phyloP scores from a whole-genome alignment of 1,140 invertebrate genomes.

The Cecropterus lyciades region DNA sequence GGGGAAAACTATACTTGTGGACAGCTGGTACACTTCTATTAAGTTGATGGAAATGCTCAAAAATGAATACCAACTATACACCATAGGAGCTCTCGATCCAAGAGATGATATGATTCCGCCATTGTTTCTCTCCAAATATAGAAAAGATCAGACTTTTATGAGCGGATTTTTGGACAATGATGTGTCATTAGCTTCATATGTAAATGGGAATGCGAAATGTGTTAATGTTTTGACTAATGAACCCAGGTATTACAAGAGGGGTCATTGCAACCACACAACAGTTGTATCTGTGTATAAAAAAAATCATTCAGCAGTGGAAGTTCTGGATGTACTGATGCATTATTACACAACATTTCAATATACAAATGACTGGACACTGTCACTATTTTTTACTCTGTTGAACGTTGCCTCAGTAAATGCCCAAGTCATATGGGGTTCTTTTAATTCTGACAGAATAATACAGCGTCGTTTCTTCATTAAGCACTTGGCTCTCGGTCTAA shows the following conservation, averaged over 20 bases:
- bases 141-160: constrained; percentile 57
- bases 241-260: constrained; percentile 62
- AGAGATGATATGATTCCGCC: constrained; percentile 67
- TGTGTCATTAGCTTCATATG: constrained; percentile 59
- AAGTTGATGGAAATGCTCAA: constrained; percentile 59
- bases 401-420: constrained; percentile 84
- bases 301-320: constrained; percentile 73
- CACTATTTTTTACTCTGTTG: constrained; percentile 81
- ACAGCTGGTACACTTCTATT: constrained; percentile 69
- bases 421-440: constrained; percentile 73
- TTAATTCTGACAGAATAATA: constrained; percentile 51
- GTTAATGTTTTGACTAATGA: constrained; percentile 65
- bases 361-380: constrained; percentile 82
- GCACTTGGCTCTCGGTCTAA: constrained; percentile 68
- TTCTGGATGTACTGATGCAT: constrained; percentile 75
- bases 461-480: constrained; percentile 73
- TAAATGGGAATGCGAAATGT: constrained; percentile 53
- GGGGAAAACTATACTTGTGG: constrained; percentile 67
- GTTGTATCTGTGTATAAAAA: constrained; percentile 71
- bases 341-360: constrained; percentile 80
- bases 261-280: constrained; percentile 47
- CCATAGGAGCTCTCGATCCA: constrained; percentile 62
- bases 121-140: constrained; percentile 62
- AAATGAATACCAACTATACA: constrained; percentile 64
- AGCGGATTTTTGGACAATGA: constrained; percentile 70